Conservation (phyloP, 37 sponge, comb jelly and placozoan genomes). For the Chondrosia reniformis region DNA sequence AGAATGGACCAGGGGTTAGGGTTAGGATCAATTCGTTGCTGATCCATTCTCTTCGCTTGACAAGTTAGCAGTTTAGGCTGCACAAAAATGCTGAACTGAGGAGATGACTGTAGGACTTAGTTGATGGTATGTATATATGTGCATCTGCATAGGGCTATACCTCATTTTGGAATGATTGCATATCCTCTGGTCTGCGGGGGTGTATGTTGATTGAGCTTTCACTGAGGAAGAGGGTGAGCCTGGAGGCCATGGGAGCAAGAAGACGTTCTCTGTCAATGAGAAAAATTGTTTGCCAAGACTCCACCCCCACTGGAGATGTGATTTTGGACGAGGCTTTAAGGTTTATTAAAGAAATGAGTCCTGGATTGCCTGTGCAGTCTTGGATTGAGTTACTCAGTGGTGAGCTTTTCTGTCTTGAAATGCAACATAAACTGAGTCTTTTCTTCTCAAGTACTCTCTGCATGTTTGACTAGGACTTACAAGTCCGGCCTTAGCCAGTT, state of each 20-base stretch:
- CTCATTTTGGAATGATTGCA: slow-evolving; percentile 99
- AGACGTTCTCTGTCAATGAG: slow-evolving; percentile 69
- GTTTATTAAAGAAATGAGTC: slow-evolving; percentile 89
- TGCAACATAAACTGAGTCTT: no score
- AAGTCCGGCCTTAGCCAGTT: no score
- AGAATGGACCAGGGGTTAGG: no score
- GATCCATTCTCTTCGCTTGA: no score
- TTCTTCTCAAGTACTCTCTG: no score
- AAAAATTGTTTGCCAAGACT: slow-evolving; percentile 76
- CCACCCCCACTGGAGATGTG: slow-evolving; percentile 88
- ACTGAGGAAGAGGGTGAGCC: slow-evolving; percentile 80
- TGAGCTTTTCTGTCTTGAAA: no score
- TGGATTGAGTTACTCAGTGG: slow-evolving; percentile 99
- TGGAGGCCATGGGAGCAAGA: slow-evolving; percentile 82
- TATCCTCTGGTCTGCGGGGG: slow-evolving; percentile 96
- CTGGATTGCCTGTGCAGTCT: slow-evolving; percentile 81
- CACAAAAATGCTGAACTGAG: no score
- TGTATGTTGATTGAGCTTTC: slow-evolving; percentile 94
- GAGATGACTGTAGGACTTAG: no score
- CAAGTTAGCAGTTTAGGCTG: no score
- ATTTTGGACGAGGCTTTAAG: slow-evolving; percentile 93
- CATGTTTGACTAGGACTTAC: no score
- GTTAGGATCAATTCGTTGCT: no score
- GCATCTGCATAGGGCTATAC: slow-evolving; percentile 86
- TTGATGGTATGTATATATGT: no score